phyloP scores from a whole-genome alignment of 2,888 invertebrate genomes.

The Melieria picta region DNA sequence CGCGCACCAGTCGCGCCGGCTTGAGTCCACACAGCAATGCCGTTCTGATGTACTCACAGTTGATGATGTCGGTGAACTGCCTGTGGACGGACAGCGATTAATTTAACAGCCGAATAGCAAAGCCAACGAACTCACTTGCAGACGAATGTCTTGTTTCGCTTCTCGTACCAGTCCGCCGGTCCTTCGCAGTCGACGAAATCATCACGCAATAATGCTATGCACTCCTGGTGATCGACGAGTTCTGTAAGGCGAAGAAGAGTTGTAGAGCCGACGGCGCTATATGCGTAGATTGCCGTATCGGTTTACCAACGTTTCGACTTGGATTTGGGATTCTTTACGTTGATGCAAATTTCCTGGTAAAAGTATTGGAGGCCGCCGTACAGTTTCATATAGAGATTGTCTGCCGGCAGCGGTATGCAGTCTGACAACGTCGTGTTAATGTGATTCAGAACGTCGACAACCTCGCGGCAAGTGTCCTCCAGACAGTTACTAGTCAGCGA shows the following conservation, averaged over 20 bases:
- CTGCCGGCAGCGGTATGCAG: slow-evolving; percentile 62
- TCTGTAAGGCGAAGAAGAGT: slow-evolving; percentile 44
- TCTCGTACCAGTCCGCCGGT: slow-evolving; percentile 70
- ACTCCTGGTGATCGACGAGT: slow-evolving; percentile 60
- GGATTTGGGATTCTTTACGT: slow-evolving; percentile 32
- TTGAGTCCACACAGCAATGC: slow-evolving; percentile 68
- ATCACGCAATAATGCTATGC: slow-evolving; percentile 66
- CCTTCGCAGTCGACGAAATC: slow-evolving; percentile 69
- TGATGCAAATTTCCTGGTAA: slow-evolving; percentile 64
- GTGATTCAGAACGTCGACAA: slow-evolving; percentile 57
- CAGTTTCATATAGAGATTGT: slow-evolving; percentile 68
- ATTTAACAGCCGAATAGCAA: background rate
- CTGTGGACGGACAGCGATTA: slow-evolving; percentile 46
- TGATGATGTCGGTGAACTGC: slow-evolving; percentile 66
- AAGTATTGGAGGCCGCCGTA: slow-evolving; percentile 66
- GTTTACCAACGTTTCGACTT: slow-evolving; percentile 37
- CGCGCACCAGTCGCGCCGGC: slow-evolving; percentile 63
- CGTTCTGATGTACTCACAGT: slow-evolving; percentile 68
- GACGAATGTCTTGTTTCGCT: slow-evolving; percentile 60
- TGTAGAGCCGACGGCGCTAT: slow-evolving; percentile 1
- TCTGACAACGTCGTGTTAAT: slow-evolving; percentile 63
- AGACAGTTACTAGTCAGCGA: slow-evolving; percentile 65
- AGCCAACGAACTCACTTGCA: slow-evolving; percentile 62
- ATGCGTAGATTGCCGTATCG: slow-evolving; percentile 4
- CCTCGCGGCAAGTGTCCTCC: slow-evolving; percentile 52